Evolutionary conservation across 1,140 invertebrate species (phyloP).

Genomic region (Brachionus rubens): DNA sequence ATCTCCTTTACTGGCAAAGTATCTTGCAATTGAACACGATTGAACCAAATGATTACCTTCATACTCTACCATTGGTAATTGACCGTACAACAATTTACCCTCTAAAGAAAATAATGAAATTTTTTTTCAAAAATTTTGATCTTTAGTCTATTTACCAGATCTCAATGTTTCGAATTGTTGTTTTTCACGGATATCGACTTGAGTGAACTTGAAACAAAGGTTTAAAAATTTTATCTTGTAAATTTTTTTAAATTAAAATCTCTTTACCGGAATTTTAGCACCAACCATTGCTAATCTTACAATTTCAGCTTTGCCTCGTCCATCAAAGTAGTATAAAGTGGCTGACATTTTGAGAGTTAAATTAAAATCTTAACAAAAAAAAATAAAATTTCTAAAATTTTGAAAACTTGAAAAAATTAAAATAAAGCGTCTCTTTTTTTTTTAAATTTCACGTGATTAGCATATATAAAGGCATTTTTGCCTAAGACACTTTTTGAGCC

Average conservation of each 20-base stretch:
- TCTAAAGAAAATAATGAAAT: not conserved
- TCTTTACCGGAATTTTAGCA: constrained; percentile 46
- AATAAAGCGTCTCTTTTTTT: not conserved
- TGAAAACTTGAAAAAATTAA: not conserved
- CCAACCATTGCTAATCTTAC: constrained; percentile 48
- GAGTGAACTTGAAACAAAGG: not conserved
- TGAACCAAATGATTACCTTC: constrained; percentile 48
- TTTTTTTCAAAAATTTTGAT: not conserved
- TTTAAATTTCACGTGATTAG: too few relatives aligned
- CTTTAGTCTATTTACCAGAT: constrained; percentile 2
- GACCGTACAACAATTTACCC: constrained; percentile 47
- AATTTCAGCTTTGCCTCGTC: constrained; percentile 48
- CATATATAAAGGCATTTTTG: too few relatives aligned
- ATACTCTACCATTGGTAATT: constrained; percentile 48
- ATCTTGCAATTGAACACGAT: constrained; percentile 47
- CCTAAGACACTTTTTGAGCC: too few relatives aligned
- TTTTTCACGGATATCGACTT: constrained; percentile 18
- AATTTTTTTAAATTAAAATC: not conserved
- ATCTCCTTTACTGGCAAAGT: constrained; percentile 8
- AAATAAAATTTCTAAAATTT: not conserved
- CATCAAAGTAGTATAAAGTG: constrained; percentile 47
- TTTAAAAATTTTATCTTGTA: not conserved
- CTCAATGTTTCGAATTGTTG: not conserved
- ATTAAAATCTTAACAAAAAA: not conserved
- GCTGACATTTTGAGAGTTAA: constrained; percentile 4